Evolutionary conservation across 53 echinoderm and acorn worm genomes (phyloP).

Genomic region (Arbacia lixula): DNA sequence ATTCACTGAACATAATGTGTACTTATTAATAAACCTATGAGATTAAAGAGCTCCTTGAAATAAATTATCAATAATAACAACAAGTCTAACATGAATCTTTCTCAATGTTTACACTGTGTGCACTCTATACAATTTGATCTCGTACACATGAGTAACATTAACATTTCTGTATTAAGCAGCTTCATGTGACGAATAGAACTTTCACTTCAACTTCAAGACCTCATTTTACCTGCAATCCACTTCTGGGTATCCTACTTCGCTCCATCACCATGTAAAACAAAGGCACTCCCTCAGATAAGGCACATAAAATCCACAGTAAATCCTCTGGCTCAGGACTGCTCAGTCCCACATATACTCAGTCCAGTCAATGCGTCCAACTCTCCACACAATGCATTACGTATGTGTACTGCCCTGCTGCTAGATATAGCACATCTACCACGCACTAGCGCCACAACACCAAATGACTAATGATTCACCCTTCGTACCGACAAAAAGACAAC

Average conservation of each 20-base stretch:
- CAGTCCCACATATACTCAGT: conserved; percentile 15
- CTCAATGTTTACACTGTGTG: too few species aligned
- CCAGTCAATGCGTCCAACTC: neutral
- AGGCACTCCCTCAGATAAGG: neutral
- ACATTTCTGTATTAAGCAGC: too few species aligned
- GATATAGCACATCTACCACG: conserved; percentile 12
- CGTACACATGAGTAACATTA: too few species aligned
- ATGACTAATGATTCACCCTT: conserved; percentile 34
- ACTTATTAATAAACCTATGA: too few species aligned
- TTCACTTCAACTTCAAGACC: too few species aligned
- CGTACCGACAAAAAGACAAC: neutral
- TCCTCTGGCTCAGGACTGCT: conserved; percentile 1
- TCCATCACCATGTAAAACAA: conserved; percentile 21
- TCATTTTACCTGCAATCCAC: conserved; percentile 24
- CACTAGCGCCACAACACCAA: conserved; percentile 14
- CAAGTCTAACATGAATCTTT: too few species aligned
- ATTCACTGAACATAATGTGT: too few species aligned
- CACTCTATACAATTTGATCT: too few species aligned
- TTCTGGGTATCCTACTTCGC: conserved; percentile 15
- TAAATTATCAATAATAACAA: too few species aligned
- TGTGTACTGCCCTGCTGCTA: too few species aligned
- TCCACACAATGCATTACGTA: conserved; percentile 31
- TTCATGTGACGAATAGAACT: too few species aligned
- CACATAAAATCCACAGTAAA: conserved; percentile 23
- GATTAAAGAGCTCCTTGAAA: too few species aligned